Percentiles rank a stretch among this genome's conserved stretches.
Evolutionary conservation across 1,140 invertebrate species (phyloP).

Genomic region (Meloidogyne chitwoodi): DNA sequence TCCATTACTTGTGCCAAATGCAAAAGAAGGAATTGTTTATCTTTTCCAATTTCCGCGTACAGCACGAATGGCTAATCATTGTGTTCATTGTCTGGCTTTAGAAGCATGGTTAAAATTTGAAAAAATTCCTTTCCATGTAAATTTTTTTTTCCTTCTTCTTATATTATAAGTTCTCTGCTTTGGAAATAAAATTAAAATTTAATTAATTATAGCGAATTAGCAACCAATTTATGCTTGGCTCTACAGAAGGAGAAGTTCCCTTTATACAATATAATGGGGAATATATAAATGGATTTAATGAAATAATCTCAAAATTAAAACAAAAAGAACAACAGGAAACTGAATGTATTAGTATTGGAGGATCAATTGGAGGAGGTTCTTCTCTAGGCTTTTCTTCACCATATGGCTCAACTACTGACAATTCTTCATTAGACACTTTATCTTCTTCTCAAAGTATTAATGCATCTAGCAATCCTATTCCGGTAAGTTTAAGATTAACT

Average conservation of each 20-base stretch:
- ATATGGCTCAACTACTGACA: background rate
- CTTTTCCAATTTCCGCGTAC: constrained; percentile 10
- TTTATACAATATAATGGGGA: background rate
- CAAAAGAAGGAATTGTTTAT: background rate
- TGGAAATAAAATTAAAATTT: background rate
- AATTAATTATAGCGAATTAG: background rate
- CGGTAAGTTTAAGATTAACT: background rate
- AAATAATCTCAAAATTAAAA: background rate
- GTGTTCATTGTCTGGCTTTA: background rate
- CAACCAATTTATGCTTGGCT: background rate
- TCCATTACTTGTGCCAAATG: background rate
- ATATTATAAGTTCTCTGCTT: no score
- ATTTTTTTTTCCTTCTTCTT: background rate
- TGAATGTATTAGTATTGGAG: background rate
- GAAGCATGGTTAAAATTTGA: constrained; percentile 13
- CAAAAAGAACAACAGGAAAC: background rate
- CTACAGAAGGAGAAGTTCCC: background rate
- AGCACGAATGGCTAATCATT: background rate
- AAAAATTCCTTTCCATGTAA: constrained; percentile 12
- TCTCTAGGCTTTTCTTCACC: background rate
- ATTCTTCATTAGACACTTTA: background rate
- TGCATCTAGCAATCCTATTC: background rate
- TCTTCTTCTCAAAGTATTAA: background rate
- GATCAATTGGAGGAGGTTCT: background rate
- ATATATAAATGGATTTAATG: background rate